A percentile compares a stretch with the other conserved stretches of the same genome.
Conservation (phyloP, 2,888 invertebrate genomes). For the Laspeyria flexula region DNA sequence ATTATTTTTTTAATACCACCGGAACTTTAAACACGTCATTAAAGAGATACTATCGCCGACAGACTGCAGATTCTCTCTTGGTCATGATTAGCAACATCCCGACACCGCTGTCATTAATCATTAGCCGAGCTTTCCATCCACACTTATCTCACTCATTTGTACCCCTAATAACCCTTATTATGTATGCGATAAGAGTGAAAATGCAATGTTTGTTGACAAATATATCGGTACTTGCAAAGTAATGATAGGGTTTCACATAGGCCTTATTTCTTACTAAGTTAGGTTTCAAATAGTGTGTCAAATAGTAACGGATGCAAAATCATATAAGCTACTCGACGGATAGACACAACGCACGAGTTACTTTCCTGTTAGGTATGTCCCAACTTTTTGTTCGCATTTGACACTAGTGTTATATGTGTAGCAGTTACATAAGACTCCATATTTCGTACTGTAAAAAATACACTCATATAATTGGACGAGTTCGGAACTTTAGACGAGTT, state of each 20-base stretch:
- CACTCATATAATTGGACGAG: too few relatives aligned
- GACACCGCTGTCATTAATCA: slow-evolving; percentile 57
- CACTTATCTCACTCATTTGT: slow-evolving; percentile 17
- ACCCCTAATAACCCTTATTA: slow-evolving; percentile 27
- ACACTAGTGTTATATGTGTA: slow-evolving; percentile 7
- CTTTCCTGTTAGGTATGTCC: slow-evolving; percentile 69
- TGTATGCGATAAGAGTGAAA: slow-evolving; percentile 34
- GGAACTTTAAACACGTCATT: slow-evolving; percentile 33
- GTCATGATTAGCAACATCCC: slow-evolving; percentile 63
- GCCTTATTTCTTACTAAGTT: slow-evolving; percentile 37
- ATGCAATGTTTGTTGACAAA: slow-evolving; percentile 31
- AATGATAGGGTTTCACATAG: slow-evolving; percentile 23
- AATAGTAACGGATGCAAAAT: slow-evolving; percentile 31
- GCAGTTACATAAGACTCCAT: slow-evolving; percentile 5
- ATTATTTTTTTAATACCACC: slow-evolving; percentile 27
- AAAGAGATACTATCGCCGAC: slow-evolving; percentile 43
- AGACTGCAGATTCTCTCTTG: slow-evolving; percentile 51
- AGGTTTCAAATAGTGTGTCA: slow-evolving; percentile 37
- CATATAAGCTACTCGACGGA: slow-evolving; percentile 56
- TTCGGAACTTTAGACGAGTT: too few relatives aligned
- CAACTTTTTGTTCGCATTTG: slow-evolving; percentile 19
- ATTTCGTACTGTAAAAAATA: too few relatives aligned
- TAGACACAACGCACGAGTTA: slow-evolving; percentile 56
- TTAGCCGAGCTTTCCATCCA: slow-evolving; percentile 57
- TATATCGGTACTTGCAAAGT: slow-evolving; percentile 28